A percentile compares a stretch with the other conserved stretches of the same genome.
Evolutionary conservation across 2,888 invertebrate genomes (phyloP).

Genomic region (Agrochola macilenta): DNA sequence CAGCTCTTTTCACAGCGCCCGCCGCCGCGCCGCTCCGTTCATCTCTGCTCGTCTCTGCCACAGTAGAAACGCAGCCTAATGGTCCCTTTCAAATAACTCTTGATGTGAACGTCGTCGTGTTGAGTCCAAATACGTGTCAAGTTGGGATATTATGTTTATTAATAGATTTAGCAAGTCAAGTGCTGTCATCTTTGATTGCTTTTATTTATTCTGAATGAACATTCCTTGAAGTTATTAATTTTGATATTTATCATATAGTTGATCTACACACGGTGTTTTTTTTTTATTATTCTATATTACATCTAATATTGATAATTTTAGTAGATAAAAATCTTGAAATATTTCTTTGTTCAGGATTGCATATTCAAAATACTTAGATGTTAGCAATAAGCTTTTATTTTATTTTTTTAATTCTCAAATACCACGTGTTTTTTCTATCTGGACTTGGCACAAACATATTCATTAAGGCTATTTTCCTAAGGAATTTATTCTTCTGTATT

Average conservation of each 20-base stretch:
- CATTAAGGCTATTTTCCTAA: neutral
- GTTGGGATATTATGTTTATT: neutral
- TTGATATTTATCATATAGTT: neutral
- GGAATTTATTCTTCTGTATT: constrained; percentile 1
- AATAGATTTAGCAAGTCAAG: neutral
- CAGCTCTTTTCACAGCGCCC: neutral
- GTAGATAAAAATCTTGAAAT: neutral
- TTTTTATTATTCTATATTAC: no score
- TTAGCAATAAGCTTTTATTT: neutral
- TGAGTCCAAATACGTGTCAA: constrained; percentile 11
- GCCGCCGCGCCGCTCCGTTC: neutral
- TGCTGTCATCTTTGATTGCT: neutral
- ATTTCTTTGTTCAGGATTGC: neutral
- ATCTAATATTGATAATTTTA: constrained; percentile 3
- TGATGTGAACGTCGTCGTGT: neutral
- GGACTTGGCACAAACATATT: neutral
- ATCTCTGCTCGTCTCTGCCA: neutral
- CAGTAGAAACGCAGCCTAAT: neutral
- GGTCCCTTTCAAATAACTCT: neutral
- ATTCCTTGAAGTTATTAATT: neutral
- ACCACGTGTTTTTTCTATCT: neutral
- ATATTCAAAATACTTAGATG: neutral
- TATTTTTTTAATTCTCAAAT: neutral
- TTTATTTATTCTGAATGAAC: neutral
- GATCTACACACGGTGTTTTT: no score